These are phyloP conservation scores for Bettongia penicillata DNA, from an alignment of 2,113 vertebrate species.

Conservation along the genomic window DNA sequence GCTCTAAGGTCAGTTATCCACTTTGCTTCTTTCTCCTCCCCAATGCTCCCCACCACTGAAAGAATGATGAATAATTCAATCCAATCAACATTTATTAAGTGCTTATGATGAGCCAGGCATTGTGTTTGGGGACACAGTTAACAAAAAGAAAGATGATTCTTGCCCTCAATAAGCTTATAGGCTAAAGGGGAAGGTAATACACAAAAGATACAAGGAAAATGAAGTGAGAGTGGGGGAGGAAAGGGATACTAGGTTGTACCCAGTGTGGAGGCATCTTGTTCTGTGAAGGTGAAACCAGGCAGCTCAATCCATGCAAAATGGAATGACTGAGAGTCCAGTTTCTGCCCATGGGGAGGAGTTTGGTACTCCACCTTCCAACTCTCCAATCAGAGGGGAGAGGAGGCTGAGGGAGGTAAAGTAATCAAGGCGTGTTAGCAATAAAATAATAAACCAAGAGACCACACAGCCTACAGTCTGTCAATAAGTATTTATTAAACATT, in stretches of 20 bases:
- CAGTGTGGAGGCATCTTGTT: not conserved
- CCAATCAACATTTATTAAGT: not conserved
- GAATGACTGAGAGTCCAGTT: not conserved
- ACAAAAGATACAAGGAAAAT: not conserved
- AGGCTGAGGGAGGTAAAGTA: not conserved
- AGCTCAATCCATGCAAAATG: not conserved
- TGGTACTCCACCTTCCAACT: not conserved
- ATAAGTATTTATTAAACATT: not conserved
- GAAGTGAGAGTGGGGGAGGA: too few relatives aligned
- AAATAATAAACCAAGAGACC: not conserved
- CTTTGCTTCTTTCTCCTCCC: not conserved
- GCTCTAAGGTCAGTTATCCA: too few relatives aligned
- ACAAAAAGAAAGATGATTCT: not conserved
- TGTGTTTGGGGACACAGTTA: not conserved
- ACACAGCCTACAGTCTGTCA: not conserved
- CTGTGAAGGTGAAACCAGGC: not conserved
- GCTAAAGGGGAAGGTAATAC: not conserved
- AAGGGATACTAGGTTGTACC: not conserved
- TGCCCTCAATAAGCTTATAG: not conserved
- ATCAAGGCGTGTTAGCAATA: not conserved
- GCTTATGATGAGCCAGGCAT: not conserved
- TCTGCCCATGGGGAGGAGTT: not conserved
- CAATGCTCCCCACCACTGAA: not conserved
- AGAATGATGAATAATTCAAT: not conserved
- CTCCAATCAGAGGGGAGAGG: not conserved